These are phyloP conservation scores for Dermochelys coriacea DNA, from an alignment of 2,797 vertebrate species.

Conservation along the genomic window DNA sequence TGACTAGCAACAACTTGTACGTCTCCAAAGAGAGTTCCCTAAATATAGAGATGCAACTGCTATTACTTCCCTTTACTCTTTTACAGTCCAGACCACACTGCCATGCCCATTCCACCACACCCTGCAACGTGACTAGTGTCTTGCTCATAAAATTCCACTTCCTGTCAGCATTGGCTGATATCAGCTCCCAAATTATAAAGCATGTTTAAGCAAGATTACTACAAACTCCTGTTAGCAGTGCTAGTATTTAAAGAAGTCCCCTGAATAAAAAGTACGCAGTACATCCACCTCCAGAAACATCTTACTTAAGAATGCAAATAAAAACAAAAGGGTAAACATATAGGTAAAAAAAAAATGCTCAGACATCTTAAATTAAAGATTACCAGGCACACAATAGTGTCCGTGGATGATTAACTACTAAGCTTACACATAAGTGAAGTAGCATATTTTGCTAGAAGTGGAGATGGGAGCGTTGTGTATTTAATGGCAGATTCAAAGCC, in stretches of 20 bases:
- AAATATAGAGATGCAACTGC: neutral
- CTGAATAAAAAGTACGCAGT: neutral
- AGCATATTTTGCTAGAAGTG: neutral
- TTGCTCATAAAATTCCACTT: slow-evolving; percentile 56
- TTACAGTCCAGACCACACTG: neutral
- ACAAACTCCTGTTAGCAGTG: slow-evolving; percentile 4
- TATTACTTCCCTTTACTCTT: neutral
- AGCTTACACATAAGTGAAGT: neutral
- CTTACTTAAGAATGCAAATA: neutral
- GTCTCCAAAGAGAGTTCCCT: too few relatives aligned
- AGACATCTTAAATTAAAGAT: neutral
- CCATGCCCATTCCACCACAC: neutral
- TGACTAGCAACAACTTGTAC: neutral
- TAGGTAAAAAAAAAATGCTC: neutral
- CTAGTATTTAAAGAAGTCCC: too few relatives aligned
- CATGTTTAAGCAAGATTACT: neutral
- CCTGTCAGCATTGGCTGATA: slow-evolving; percentile 24
- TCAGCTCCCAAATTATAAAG: slow-evolving; percentile 30
- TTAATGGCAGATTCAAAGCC: neutral
- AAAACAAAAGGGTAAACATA: neutral
- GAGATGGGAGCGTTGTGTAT: neutral
- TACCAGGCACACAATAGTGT: neutral
- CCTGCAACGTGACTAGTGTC: slow-evolving; percentile 31
- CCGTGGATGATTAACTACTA: neutral
- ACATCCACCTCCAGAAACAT: neutral